A percentile compares a stretch with the other conserved stretches of the same genome.
Evolutionary conservation across 2,888 invertebrate species (phyloP).

Genomic region (Stenurella melanura): DNA sequence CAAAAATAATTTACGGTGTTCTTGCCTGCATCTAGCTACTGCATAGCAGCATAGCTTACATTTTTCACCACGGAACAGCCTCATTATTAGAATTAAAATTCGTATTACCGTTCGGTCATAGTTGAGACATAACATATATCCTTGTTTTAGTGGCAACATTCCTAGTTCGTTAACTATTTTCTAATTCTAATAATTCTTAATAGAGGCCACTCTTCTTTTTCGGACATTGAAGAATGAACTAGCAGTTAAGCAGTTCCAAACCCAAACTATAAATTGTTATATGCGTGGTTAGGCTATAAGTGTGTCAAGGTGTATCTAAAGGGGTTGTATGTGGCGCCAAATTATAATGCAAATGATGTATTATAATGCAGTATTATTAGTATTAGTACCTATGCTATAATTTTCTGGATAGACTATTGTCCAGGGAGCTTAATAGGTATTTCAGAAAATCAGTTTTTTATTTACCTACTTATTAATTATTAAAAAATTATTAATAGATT

Average conservation of each 20-base stretch:
- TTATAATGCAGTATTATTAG: neutral
- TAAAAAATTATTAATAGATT: too few species aligned
- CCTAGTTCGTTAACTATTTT: neutral
- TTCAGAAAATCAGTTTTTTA: too few species aligned
- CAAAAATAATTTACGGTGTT: slow-evolving; percentile 47
- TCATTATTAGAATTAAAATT: slow-evolving; percentile 31
- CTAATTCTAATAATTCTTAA: neutral
- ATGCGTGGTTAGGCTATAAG: slow-evolving; percentile 4
- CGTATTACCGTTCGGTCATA: slow-evolving; percentile 7
- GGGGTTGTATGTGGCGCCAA: slow-evolving; percentile 13
- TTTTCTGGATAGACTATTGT: too few species aligned
- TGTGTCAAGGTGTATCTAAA: slow-evolving; percentile 17
- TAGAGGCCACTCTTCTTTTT: neutral
- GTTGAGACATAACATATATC: neutral
- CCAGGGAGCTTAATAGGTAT: too few species aligned
- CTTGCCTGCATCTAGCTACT: slow-evolving; percentile 37
- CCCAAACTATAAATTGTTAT: neutral
- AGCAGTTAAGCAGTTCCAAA: neutral
- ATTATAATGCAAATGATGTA: slow-evolving; percentile 5
- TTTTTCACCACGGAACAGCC: slow-evolving; percentile 6
- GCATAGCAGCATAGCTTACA: slow-evolving; percentile 44
- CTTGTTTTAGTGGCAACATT: neutral
- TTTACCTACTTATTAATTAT: too few species aligned
- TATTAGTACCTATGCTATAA: too few species aligned
- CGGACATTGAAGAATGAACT: neutral